Evolutionary conservation across 2,113 vertebrate genomes (phyloP).

Genomic region (Leptobrachium leishanense): DNA sequence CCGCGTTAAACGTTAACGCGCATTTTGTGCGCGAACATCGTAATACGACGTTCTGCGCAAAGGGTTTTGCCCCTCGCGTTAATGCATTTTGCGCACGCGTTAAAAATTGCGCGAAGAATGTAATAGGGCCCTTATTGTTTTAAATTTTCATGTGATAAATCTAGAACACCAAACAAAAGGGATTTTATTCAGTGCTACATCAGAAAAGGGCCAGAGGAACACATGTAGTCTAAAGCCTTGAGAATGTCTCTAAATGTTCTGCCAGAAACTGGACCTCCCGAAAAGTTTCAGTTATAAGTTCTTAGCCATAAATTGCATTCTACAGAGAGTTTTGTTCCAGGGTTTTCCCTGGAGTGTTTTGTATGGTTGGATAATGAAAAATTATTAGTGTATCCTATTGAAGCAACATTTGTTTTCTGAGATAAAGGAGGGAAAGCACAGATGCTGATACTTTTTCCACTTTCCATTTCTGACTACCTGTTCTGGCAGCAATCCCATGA

Average conservation of each 20-base stretch:
- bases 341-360: slow-evolving; percentile 75
- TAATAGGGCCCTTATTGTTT: too few relatives aligned
- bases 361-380: slow-evolving; percentile 76
- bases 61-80: too few relatives aligned
- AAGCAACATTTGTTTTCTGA: slow-evolving; percentile 85
- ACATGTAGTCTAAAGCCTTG: slow-evolving; percentile 67
- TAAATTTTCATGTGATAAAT: background rate
- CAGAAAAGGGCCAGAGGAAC: slow-evolving; percentile 56
- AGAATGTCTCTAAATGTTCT: slow-evolving; percentile 68
- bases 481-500: slow-evolving; percentile 69
- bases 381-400: slow-evolving; percentile 74
- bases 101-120: too few relatives aligned
- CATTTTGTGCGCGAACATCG: too few relatives aligned
- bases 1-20: too few relatives aligned
- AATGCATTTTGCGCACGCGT: too few relatives aligned
- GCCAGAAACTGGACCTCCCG: slow-evolving; percentile 69
- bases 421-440: slow-evolving; percentile 62
- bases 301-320: slow-evolving; percentile 89
- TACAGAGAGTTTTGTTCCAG: slow-evolving; percentile 74
- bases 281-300: slow-evolving; percentile 69
- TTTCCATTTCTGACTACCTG: slow-evolving; percentile 78
- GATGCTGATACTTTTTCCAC: slow-evolving; percentile 69
- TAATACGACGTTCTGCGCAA: too few relatives aligned
- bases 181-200: slow-evolving; percentile 72
- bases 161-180: slow-evolving; percentile 58